These are phyloP conservation scores for Cinclus mexicanus DNA, from an alignment of 2,113 vertebrate species.

Conservation along the genomic window DNA sequence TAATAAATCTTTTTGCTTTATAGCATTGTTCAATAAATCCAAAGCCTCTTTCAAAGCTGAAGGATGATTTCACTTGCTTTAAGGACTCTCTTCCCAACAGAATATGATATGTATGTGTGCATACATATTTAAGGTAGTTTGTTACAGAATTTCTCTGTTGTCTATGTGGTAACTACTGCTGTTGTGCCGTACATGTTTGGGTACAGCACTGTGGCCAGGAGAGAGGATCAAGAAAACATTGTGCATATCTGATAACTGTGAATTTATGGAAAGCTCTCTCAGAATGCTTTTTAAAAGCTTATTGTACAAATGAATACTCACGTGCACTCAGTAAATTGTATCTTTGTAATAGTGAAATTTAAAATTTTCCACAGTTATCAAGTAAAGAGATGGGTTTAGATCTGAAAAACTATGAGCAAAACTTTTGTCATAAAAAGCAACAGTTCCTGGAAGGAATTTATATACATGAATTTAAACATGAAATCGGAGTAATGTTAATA, in stretches of 20 bases:
- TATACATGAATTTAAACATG: rapidly evolving
- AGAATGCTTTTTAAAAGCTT: background rate
- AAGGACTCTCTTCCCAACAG: background rate
- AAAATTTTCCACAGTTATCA: background rate
- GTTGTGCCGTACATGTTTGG: background rate
- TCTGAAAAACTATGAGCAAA: background rate
- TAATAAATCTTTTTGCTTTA: background rate
- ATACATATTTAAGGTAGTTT: background rate
- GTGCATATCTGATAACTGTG: background rate
- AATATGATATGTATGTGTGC: background rate
- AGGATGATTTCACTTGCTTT: background rate
- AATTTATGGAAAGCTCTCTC: background rate
- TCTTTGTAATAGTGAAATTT: background rate
- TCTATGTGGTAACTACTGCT: background rate
- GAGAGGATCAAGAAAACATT: background rate
- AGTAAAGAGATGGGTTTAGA: background rate
- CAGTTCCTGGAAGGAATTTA: background rate
- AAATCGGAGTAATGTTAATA: background rate
- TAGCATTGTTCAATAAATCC: background rate
- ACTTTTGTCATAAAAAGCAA: background rate
- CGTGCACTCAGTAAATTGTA: background rate
- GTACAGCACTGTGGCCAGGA: background rate
- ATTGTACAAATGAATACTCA: background rate
- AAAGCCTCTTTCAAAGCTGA: background rate
- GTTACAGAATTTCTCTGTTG: background rate